These are phyloP conservation scores for Molorchus minor DNA, from an alignment of 2,888 invertebrate species.

Conservation along the genomic window DNA sequence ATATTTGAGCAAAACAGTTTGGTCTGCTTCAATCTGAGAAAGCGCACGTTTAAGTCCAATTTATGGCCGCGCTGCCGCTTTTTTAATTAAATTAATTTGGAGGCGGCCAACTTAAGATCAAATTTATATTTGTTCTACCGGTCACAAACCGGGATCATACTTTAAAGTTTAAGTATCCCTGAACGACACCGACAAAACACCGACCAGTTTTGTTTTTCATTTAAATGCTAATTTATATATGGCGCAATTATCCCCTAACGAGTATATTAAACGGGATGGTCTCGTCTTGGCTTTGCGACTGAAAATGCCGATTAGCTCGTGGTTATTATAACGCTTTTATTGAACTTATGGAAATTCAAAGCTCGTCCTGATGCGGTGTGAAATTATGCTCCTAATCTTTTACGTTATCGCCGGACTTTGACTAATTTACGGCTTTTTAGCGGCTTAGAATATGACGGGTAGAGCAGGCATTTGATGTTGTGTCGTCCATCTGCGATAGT, in stretches of 20 bases:
- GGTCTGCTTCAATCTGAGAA: conserved; percentile 14
- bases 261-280: conserved; percentile 33
- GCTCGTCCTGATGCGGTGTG: conserved; percentile 2
- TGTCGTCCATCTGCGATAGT: too few relatives aligned
- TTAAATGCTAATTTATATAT: conserved; percentile 48
- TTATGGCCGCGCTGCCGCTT: conserved; percentile 42
- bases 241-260: conserved; percentile 42
- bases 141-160: conserved; percentile 38
- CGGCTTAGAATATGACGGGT: too few relatives aligned
- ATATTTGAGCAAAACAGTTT: not conserved
- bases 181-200: conserved; percentile 42
- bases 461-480: too few relatives aligned
- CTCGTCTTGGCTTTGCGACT: conserved; percentile 25
- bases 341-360: conserved; percentile 1
- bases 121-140: conserved; percentile 47
- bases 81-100: conserved; percentile 46
- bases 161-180: conserved; percentile 48
- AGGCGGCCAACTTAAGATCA: conserved; percentile 41
- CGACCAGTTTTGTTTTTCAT: conserved; percentile 45
- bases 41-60: conserved; percentile 29
- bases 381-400: conserved; percentile 6
- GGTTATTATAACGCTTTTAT: conserved; percentile 10
- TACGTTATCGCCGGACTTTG: not conserved
- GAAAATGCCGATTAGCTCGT: conserved; percentile 12
- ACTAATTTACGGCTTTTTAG: too few relatives aligned